Conservation (phyloP, 1,140 invertebrate species). For the Megathymus violae region DNA sequence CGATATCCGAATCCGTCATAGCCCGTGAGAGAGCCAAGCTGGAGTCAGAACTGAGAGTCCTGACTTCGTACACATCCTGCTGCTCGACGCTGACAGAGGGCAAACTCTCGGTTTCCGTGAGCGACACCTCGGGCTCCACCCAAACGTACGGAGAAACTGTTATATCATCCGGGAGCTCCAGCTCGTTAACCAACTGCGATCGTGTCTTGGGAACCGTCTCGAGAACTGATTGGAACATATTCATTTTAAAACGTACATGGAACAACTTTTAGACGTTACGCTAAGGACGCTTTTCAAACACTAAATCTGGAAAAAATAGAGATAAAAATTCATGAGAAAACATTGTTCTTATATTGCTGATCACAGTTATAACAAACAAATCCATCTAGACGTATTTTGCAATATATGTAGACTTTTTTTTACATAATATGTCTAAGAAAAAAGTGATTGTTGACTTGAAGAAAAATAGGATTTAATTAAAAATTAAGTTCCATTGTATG, state of each 20-base stretch:
- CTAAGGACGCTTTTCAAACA: no score
- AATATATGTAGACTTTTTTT: no score
- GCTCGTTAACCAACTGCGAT: slow-evolving; percentile 61
- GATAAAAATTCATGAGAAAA: no score
- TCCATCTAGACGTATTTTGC: no score
- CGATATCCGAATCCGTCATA: slow-evolving; percentile 72
- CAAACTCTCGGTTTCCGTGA: slow-evolving; percentile 46
- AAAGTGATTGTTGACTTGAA: no score
- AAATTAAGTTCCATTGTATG: no score
- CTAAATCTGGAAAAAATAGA: background rate
- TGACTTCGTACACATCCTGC: slow-evolving; percentile 29
- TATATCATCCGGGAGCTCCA: slow-evolving; percentile 65
- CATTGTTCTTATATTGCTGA: no score
- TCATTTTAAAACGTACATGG: slow-evolving; percentile 50
- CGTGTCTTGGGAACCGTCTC: slow-evolving; percentile 62
- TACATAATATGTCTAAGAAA: no score
- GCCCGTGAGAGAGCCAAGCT: slow-evolving; percentile 66
- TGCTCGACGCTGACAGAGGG: slow-evolving; percentile 43
- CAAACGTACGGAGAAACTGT: slow-evolving; percentile 54
- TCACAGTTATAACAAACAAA: no score
- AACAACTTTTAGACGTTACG: no score
- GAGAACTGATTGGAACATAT: slow-evolving; percentile 64
- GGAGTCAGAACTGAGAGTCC: slow-evolving; percentile 55
- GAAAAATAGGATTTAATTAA: no score
- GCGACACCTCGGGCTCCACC: slow-evolving; percentile 48